These are phyloP conservation scores for Drosophila testacea DNA, from an alignment of 2,888 invertebrate genomes.

Conservation along the genomic window DNA sequence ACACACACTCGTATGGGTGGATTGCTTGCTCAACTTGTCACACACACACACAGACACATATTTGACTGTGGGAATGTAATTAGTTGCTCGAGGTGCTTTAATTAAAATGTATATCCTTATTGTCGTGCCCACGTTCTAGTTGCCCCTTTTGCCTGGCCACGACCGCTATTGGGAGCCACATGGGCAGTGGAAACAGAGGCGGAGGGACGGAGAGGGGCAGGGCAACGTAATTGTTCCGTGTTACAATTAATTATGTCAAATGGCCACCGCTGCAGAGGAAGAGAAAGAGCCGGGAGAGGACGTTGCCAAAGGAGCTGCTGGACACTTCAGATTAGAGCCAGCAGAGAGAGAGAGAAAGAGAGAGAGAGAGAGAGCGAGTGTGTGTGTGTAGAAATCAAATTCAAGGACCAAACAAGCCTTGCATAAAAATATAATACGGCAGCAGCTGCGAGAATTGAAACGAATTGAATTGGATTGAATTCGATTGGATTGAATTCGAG, in stretches of 20 bases:
- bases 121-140: slow-evolving; percentile 53
- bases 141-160: slow-evolving; percentile 4
- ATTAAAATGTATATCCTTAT: slow-evolving; percentile 79
- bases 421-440: slow-evolving; percentile 51
- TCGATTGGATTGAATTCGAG: slow-evolving; percentile 31
- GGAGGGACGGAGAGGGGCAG: background rate
- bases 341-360: background rate
- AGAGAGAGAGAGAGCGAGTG: background rate
- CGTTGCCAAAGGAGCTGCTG: slow-evolving; percentile 3
- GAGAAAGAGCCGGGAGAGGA: background rate
- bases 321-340: slow-evolving; percentile 17
- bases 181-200: background rate
- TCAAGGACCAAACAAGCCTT: slow-evolving; percentile 33
- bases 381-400: slow-evolving; percentile 41
- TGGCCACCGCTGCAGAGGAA: slow-evolving; percentile 43
- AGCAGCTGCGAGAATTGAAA: slow-evolving; percentile 47
- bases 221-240: slow-evolving; percentile 75
- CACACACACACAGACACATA: slow-evolving; percentile 19
- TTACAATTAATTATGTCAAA: slow-evolving; percentile 78
- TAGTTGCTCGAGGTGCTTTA: slow-evolving; percentile 79
- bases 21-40: background rate
- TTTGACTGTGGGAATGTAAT: slow-evolving; percentile 68
- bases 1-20: background rate
- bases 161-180: background rate
- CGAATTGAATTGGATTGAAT: slow-evolving; percentile 44